Evolutionary conservation across 2,113 vertebrate genomes (phyloP).

Genomic region (Tachuris rubrigastra): DNA sequence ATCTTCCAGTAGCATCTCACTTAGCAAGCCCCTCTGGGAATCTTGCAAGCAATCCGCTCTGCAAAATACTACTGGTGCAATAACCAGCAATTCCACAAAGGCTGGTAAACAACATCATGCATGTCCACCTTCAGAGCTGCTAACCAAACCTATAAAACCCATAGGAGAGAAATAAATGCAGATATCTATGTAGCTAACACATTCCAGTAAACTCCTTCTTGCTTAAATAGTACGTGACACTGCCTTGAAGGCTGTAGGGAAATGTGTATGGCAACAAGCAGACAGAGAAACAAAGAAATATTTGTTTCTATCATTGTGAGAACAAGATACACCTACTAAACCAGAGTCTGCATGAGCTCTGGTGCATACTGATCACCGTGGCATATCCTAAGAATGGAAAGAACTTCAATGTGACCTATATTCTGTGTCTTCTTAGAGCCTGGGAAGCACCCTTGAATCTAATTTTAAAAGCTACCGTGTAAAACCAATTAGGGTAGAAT

Average conservation of each 20-base stretch:
- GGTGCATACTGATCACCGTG: background rate
- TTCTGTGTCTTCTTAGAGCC: constrained; percentile 58
- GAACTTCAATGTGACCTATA: constrained; percentile 60
- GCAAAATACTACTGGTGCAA: background rate
- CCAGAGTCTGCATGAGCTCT: background rate
- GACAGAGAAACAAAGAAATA: constrained; percentile 56
- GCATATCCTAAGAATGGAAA: constrained; percentile 59
- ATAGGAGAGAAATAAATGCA: background rate
- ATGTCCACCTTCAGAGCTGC: accelerated
- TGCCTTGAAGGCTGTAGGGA: background rate
- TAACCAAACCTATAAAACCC: background rate
- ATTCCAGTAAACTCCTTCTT: background rate
- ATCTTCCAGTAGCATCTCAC: background rate
- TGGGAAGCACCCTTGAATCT: constrained; percentile 61
- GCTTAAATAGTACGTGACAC: background rate
- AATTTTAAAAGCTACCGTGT: constrained; percentile 62
- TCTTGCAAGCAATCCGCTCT: background rate
- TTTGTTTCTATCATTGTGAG: constrained; percentile 51
- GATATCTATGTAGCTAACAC: background rate
- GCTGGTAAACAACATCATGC: background rate
- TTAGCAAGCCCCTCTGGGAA: background rate
- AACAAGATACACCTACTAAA: constrained; percentile 50
- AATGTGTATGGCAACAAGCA: constrained; percentile 17
- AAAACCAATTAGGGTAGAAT: constrained; percentile 56
- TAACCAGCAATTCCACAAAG: background rate